phyloP scores from a whole-genome alignment of 2,888 invertebrate genomes.

The Cyclophora albipunctata region DNA sequence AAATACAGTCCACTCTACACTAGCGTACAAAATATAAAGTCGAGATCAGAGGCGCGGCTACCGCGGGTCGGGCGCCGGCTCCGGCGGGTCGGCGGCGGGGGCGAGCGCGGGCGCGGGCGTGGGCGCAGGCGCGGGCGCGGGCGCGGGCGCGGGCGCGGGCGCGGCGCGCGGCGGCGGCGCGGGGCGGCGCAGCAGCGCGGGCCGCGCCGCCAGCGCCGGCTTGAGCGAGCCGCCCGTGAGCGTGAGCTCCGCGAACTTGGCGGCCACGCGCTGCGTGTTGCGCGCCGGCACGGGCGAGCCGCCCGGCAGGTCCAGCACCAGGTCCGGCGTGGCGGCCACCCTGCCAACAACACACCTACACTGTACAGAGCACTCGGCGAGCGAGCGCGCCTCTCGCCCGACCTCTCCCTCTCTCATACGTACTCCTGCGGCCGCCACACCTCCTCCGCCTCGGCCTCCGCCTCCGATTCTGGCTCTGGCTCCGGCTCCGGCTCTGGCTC shows the following conservation, averaged over 20 bases:
- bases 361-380: too few relatives aligned
- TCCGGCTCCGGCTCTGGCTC: background rate
- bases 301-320: slow-evolving; percentile 87
- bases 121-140: slow-evolving; percentile 15
- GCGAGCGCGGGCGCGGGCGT: too few relatives aligned
- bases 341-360: slow-evolving; percentile 1
- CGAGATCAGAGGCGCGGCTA: slow-evolving; percentile 4
- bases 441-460: background rate
- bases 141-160: slow-evolving; percentile 16
- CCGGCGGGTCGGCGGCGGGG: slow-evolving; percentile 6
- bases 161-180: slow-evolving; percentile 47
- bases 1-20: slow-evolving; percentile 20
- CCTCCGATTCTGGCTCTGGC: background rate
- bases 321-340: slow-evolving; percentile 72
- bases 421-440: background rate
- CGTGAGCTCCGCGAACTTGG: slow-evolving; percentile 79
- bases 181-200: slow-evolving; percentile 79
- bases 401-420: background rate
- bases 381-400: background rate
- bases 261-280: slow-evolving; percentile 77
- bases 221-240: slow-evolving; percentile 79
- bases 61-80: slow-evolving; percentile 14
- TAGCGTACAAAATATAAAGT: slow-evolving; percentile 7
- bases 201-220: slow-evolving; percentile 87
- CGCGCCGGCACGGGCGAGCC: slow-evolving; percentile 75